Percentiles rank a stretch among this genome's conserved stretches.
Conservation (phyloP, 2,113 vertebrate species). For the Nothobranchius furzeri region DNA sequence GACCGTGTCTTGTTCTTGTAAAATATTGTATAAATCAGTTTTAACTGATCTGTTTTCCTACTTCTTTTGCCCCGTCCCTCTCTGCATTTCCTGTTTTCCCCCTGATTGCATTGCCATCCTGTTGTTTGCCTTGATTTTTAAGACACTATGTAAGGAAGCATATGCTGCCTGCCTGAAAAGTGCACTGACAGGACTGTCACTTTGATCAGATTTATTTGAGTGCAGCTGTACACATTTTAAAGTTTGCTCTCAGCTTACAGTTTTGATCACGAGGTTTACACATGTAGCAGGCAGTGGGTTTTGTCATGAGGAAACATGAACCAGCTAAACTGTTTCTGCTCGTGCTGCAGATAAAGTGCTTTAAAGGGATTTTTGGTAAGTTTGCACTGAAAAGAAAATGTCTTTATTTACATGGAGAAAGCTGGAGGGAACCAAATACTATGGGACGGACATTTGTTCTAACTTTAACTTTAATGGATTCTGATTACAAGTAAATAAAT, state of each 20-base stretch:
- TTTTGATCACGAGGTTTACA: conserved; percentile 38
- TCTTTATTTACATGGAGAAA: neutral
- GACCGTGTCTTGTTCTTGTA: neutral
- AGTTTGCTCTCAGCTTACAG: conserved; percentile 27
- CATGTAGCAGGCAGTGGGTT: conserved; percentile 5
- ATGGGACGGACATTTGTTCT: too few relatives aligned
- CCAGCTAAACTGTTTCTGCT: neutral
- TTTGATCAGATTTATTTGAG: conserved; percentile 58
- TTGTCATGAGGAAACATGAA: conserved; percentile 11
- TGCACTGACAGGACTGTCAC: conserved; percentile 12
- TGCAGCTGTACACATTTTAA: conserved; percentile 34
- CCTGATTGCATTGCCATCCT: conserved; percentile 65
- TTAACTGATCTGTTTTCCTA: conserved; percentile 30
- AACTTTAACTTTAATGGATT: too few relatives aligned
- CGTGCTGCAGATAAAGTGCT: neutral
- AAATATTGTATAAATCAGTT: neutral
- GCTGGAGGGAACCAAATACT: too few relatives aligned
- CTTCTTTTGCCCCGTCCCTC: conserved; percentile 12
- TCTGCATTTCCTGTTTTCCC: conserved; percentile 16
- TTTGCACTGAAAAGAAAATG: neutral
- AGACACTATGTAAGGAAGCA: conserved; percentile 13
- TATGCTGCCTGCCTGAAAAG: conserved; percentile 25
- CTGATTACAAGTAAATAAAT: too few relatives aligned
- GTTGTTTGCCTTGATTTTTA: conserved; percentile 22
- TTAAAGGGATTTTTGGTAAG: neutral